Evolutionary conservation across 2,888 invertebrate genomes (phyloP).

Genomic region (Pseudococcus jackbeardsleyi): DNA sequence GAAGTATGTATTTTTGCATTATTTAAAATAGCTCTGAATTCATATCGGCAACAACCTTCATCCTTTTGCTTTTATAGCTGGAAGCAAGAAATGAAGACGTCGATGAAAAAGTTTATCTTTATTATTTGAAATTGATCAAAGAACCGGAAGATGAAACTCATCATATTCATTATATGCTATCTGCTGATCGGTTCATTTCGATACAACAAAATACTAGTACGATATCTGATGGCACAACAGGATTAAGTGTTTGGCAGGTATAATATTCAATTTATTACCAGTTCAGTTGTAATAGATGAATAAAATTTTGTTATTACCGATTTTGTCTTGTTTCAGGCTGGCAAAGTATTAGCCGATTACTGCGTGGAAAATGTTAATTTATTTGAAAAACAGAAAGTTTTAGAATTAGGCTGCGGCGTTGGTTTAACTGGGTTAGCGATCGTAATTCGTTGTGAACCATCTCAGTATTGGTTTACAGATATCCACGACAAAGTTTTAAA

Average conservation of each 20-base stretch:
- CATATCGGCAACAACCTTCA: no score
- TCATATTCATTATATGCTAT: slow-evolving; percentile 76
- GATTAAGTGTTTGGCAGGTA: slow-evolving; percentile 85
- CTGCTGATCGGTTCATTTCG: slow-evolving; percentile 71
- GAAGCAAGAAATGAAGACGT: slow-evolving; percentile 74
- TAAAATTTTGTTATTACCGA: background rate
- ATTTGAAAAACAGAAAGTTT: slow-evolving; percentile 74
- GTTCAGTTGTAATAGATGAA: background rate
- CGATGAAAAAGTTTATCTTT: slow-evolving; percentile 77
- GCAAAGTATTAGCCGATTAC: slow-evolving; percentile 81
- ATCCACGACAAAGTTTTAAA: slow-evolving; percentile 78
- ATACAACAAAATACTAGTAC: slow-evolving; percentile 80
- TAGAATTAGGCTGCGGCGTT: slow-evolving; percentile 82
- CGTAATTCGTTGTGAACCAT: slow-evolving; percentile 73
- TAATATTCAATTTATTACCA: slow-evolving; percentile 1
- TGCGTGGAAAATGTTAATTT: slow-evolving; percentile 73
- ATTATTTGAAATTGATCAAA: slow-evolving; percentile 74
- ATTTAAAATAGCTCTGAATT: no score
- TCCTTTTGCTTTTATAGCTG: slow-evolving; percentile 69
- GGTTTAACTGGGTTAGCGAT: slow-evolving; percentile 80
- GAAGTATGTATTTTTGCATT: slow-evolving; percentile 69
- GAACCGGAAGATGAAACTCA: slow-evolving; percentile 69
- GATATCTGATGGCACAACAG: slow-evolving; percentile 84
- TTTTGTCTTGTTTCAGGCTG: slow-evolving; percentile 74
- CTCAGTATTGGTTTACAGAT: slow-evolving; percentile 77